Base-by-base conservation (phyloP, 1,140 invertebrate species). In the Ips nitidus region DNA sequence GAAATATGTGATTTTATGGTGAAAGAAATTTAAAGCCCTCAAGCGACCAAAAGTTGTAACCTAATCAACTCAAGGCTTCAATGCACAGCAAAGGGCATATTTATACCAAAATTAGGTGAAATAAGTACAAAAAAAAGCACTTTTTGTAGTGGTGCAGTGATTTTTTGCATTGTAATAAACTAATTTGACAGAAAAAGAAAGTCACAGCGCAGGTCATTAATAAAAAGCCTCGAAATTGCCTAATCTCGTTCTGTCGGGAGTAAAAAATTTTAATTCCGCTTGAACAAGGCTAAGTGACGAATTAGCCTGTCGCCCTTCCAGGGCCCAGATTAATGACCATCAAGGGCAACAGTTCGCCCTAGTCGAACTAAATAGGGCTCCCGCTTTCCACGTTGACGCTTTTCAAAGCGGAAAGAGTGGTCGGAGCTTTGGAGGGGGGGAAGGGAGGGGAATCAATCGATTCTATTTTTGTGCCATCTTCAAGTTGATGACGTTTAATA, bases 201-300 rank as follows among this genome's bases (percentile, higher is more conserved):
- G 22, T 22, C 22, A 22, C 22, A 22, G 22, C 22, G 22, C 45
- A 50, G 6, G 45, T 22, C 45, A 50, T 50, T 50, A 50, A 50
- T 50, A 50, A 50, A 50, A 61, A 68, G 66, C 66, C 4, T 6
- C 57, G 42, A 61, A 68, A 68, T 68, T 68, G 66, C 57, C 66
- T 68, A 68, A 68, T 68, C 66, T 68, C 57, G 66, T 68, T 60
- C 66, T 68, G 66, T 68, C 66, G 45, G 66, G 42, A 37, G 66
- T 68, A 68, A 68, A 68, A 68, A 68, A 68, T 60, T 68, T 68
- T 68, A 68, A 68, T 68, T 68, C 58, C 66, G 58, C 22, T 50
- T 52, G 66, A 66, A 66, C 65, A 56, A 43, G 65, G 65, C 65
- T 66, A 66, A 68, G 66, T 68, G 66, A 68, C 66, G 66, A 68